Conservation (phyloP, 2,888 invertebrate species). For the Metopia argyrocephala region DNA sequence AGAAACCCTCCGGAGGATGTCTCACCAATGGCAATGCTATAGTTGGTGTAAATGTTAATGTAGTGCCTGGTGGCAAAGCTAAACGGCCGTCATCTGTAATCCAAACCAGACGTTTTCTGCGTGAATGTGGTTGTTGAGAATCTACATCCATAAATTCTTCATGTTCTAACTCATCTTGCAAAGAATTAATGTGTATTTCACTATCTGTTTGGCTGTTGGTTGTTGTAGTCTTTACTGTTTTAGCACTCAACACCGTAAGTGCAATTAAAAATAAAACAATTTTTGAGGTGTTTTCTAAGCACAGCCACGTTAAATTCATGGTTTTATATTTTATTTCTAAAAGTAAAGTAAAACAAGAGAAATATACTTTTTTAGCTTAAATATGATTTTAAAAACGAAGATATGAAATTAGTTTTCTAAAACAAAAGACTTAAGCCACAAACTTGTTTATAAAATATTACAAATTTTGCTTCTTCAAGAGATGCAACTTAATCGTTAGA, state of each 20-base stretch:
- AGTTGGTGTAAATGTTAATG: slow-evolving; percentile 88
- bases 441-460: no score
- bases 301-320: slow-evolving; percentile 64
- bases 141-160: slow-evolving; percentile 67
- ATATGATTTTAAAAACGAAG: neutral
- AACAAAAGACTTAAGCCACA: slow-evolving; percentile 24
- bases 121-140: slow-evolving; percentile 81
- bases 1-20: slow-evolving; percentile 91
- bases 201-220: neutral
- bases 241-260: slow-evolving; percentile 52
- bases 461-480: no score
- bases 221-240: slow-evolving; percentile 33
- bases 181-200: slow-evolving; percentile 58
- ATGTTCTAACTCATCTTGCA: slow-evolving; percentile 63
- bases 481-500: slow-evolving; percentile 12
- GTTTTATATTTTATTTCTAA: slow-evolving; percentile 31
- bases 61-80: slow-evolving; percentile 90
- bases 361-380: no score
- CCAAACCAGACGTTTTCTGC: slow-evolving; percentile 91
- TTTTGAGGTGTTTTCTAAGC: slow-evolving; percentile 64
- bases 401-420: slow-evolving; percentile 4
- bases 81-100: slow-evolving; percentile 90
- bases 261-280: slow-evolving; percentile 62
- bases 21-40: slow-evolving; percentile 89
- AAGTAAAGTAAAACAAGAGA: slow-evolving; percentile 10